Evolutionary conservation across 2,113 vertebrate genomes (phyloP).

Genomic region (Butastur rufipennis): DNA sequence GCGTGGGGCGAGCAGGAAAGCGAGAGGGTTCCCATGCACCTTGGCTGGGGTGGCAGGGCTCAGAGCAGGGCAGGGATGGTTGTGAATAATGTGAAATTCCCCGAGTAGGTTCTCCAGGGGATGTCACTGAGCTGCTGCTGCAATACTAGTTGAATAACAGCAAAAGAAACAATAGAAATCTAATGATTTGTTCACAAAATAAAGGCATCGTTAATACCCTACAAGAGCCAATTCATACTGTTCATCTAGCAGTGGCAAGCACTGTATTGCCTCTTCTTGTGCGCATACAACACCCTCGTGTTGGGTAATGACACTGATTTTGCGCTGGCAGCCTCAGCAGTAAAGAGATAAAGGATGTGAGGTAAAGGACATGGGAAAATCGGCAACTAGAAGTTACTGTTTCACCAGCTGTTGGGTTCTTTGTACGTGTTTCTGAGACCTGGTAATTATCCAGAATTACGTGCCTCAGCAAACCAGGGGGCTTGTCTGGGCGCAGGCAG

Average conservation of each 20-base stretch:
- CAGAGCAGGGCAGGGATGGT: not conserved
- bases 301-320: not conserved
- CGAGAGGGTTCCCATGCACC: accelerated
- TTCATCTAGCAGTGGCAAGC: not conserved
- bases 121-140: not conserved
- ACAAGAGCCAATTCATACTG: not conserved
- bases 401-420: slow-evolving; percentile 29
- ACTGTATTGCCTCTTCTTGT: not conserved
- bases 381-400: not conserved
- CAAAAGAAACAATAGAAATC: not conserved
- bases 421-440: not conserved
- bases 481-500: slow-evolving; percentile 4
- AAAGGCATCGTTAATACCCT: not conserved
- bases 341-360: not conserved
- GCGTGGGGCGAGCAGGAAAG: not conserved
- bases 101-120: accelerated
- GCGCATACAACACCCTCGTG: accelerated
- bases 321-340: not conserved
- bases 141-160: accelerated
- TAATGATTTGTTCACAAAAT: not conserved
- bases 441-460: slow-evolving; percentile 51
- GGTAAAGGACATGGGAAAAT: not conserved
- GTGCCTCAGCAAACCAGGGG: slow-evolving; percentile 1
- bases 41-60: not conserved
- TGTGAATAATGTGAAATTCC: accelerated